A percentile compares a stretch with the other conserved stretches of the same genome.
Evolutionary conservation across 2,797 vertebrate genomes (phyloP).

Genomic region (Poecilia wingei): DNA sequence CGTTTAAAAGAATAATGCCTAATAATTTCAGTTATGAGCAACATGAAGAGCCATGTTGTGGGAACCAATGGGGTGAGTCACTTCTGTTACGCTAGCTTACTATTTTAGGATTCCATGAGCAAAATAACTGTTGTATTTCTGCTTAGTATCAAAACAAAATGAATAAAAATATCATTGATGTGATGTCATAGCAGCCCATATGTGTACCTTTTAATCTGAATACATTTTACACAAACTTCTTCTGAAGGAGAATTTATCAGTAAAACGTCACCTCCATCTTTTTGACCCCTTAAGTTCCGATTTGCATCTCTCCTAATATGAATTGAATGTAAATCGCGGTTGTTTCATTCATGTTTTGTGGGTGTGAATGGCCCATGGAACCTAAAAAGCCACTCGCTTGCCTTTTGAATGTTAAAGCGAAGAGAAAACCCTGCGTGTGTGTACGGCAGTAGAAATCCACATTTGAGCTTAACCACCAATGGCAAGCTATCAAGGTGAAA

Average conservation of each 20-base stretch:
- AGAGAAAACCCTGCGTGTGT: conserved; percentile 1
- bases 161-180: background rate
- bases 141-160: background rate
- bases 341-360: background rate
- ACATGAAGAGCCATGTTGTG: background rate
- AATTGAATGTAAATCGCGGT: background rate
- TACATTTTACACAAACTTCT: background rate
- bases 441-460: conserved; percentile 2
- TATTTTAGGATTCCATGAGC: background rate
- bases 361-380: conserved; percentile 14
- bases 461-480: conserved; percentile 18
- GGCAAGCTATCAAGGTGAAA: conserved; percentile 34
- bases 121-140: background rate
- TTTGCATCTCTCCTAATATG: background rate
- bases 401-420: background rate
- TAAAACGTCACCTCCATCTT: background rate
- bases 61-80: background rate
- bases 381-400: background rate
- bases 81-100: background rate
- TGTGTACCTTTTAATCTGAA: background rate
- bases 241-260: background rate
- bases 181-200: background rate
- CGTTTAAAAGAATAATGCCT: no score
- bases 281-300: background rate
- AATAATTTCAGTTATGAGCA: background rate